Percentiles rank a stretch among this genome's conserved stretches.
Evolutionary conservation across 2,113 vertebrate species (phyloP).

Genomic region (Hippoglossus stenolepis): DNA sequence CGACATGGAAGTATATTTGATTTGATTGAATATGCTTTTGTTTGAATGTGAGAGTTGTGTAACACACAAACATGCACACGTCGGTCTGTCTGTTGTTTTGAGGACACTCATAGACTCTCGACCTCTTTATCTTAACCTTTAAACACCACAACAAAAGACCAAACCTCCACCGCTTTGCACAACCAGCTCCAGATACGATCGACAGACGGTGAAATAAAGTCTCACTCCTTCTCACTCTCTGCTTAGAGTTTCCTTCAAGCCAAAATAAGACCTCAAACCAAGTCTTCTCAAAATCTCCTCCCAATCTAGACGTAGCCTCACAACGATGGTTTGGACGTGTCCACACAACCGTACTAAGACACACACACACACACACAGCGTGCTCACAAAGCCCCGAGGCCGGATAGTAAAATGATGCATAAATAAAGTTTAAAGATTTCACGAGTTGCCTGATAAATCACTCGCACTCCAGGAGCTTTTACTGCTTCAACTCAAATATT

Average conservation of each 20-base stretch:
- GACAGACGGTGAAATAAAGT: no score
- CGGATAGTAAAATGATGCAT: conserved; percentile 29
- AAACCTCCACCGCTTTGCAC: no score
- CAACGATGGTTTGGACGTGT: background rate
- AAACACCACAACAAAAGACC: no score
- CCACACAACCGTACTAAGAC: background rate
- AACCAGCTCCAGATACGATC: no score
- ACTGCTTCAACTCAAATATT: background rate
- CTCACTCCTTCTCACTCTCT: no score
- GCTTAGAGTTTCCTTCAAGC: no score
- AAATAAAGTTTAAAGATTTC: conserved; percentile 42
- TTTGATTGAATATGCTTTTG: conserved; percentile 18
- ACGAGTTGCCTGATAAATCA: conserved; percentile 23
- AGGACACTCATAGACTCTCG: no score
- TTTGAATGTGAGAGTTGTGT: conserved; percentile 26
- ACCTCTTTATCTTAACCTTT: no score
- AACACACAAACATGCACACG: conserved; percentile 15
- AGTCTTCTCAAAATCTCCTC: background rate
- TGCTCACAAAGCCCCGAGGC: conserved; percentile 13
- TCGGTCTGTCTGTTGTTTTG: no score
- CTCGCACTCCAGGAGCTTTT: conserved; percentile 13
- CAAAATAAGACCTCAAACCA: background rate
- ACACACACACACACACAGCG: background rate
- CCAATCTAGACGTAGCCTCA: no score
- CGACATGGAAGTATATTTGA: no score